A percentile compares a stretch with the other conserved stretches of the same genome.
phyloP scores from a whole-genome alignment of 2,113 vertebrate species.

The Acanthochromis polyacanthus region DNA sequence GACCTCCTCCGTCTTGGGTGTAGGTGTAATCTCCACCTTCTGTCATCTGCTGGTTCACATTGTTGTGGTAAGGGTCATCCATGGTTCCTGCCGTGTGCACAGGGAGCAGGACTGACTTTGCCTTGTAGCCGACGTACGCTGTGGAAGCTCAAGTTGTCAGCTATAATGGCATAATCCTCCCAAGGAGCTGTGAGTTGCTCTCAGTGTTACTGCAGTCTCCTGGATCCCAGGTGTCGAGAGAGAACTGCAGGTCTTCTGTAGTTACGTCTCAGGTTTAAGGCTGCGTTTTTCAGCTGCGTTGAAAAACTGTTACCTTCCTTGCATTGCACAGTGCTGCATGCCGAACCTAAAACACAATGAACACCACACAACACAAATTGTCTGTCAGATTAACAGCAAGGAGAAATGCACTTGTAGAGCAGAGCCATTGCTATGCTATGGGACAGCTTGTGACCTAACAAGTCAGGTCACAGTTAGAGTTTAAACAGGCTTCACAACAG shows the following conservation, averaged over 20 bases:
- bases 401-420: slow-evolving; percentile 6
- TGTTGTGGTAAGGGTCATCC: slow-evolving; percentile 89
- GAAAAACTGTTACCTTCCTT: slow-evolving; percentile 55
- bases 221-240: slow-evolving; percentile 36
- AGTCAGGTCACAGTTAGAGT: background rate
- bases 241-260: slow-evolving; percentile 16
- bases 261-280: slow-evolving; percentile 45
- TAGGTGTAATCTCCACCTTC: slow-evolving; percentile 84
- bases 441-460: slow-evolving; percentile 9
- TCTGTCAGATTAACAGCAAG: slow-evolving; percentile 17
- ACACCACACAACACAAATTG: slow-evolving; percentile 10
- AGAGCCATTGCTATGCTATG: slow-evolving; percentile 12
- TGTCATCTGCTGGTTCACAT: slow-evolving; percentile 82
- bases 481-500: background rate
- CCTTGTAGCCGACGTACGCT: slow-evolving; percentile 46
- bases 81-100: slow-evolving; percentile 74
- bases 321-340: slow-evolving; percentile 68
- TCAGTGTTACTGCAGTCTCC: slow-evolving; percentile 27
- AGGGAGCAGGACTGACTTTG: slow-evolving; percentile 53
- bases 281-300: slow-evolving; percentile 47
- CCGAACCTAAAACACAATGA: slow-evolving; percentile 71
- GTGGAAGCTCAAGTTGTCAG: slow-evolving; percentile 51
- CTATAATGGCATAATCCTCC: slow-evolving; percentile 79
- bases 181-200: slow-evolving; percentile 35
- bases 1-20: slow-evolving; percentile 84